Percentiles rank a stretch among this genome's conserved stretches.
phyloP scores from a whole-genome alignment of 2,888 invertebrate genomes.

The Steromphala cineraria region DNA sequence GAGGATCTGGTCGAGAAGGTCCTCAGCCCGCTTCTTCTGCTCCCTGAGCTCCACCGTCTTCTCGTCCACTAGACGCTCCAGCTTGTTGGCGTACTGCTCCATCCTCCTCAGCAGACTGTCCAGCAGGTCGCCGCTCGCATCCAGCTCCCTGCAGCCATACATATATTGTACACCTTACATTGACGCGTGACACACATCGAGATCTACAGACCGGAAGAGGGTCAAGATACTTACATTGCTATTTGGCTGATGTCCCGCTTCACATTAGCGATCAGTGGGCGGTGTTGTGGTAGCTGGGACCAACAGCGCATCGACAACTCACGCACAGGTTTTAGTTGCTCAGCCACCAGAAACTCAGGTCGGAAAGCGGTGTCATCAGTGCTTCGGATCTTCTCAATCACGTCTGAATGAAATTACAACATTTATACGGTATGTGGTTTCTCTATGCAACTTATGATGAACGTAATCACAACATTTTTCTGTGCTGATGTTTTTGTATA shows the following conservation, averaged over 20 bases:
- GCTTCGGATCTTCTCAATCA: conserved; percentile 13
- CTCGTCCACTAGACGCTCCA: conserved; percentile 50
- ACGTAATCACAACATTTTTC: too few species aligned
- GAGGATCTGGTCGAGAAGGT: conserved; percentile 46
- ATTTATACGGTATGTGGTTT: not conserved
- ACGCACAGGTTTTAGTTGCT: conserved; percentile 79
- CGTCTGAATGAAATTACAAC: not conserved
- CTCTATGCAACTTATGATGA: too few species aligned
- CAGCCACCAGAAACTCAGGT: conserved; percentile 46
- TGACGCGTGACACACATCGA: not conserved
- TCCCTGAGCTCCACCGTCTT: conserved; percentile 41
- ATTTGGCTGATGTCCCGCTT: conserved; percentile 82
- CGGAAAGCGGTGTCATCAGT: conserved; percentile 81
- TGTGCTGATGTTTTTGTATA: too few species aligned
- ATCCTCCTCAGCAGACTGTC: conserved; percentile 48
- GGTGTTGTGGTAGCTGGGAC: conserved; percentile 90
- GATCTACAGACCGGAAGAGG: not conserved
- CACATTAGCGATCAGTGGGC: conserved; percentile 90
- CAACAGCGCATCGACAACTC: conserved; percentile 81
- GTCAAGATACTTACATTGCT: conserved; percentile 57
- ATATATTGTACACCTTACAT: too few species aligned
- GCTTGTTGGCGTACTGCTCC: conserved; percentile 51
- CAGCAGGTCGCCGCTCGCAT: conserved; percentile 38
- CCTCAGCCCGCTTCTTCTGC: conserved; percentile 51
- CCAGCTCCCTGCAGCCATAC: conserved; percentile 18